Base-by-base conservation (phyloP, 2,113 vertebrate species). In the Nyctibius bracteatus region DNA sequence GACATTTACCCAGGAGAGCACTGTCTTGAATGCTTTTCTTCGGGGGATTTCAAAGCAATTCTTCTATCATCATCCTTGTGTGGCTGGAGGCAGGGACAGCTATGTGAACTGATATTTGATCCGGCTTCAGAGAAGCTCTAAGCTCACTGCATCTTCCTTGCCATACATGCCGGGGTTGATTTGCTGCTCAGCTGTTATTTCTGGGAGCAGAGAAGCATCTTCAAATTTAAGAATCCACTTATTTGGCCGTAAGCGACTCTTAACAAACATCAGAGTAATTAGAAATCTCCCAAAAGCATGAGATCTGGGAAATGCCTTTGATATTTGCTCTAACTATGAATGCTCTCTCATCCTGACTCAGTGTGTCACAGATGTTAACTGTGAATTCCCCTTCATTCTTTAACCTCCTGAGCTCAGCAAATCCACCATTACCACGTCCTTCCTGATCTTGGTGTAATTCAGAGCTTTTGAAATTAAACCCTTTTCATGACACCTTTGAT, bases 391-490 rank as follows among this genome's bases (percentile, higher is more conserved):
- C 91, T 92, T 87, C 94, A 23, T 91, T 94, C 92, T 61, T 91
- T 68, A 81, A 88, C 96, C 92, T 92, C 96, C 94, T 77, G 94
- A 97, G 92, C 96, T 97, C 96, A 94, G 95, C 96, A 96, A 87
- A 96, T 89, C 91, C 88, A 87, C 88, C 92, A 61, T 21, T 8
- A 25, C 95, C 65, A 35, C 16, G 20, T 93, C 91, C 95, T 94
- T 79, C 95, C 83, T 65, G 73, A 94, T 86, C 41, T 7, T 49
- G 91, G 91, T 85, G 28, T 88, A 94, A 94, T 89, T 96, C 68
- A 27, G 83, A 82, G 88, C 86, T 93, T 95, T 96, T 94, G 95
- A 96, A 97, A 96, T 93, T 81, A 97, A 94, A 46, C 27, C 70
- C 21, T 81, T 96, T 96, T 96, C 88, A 81, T 94, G 91, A 35